phyloP scores from a whole-genome alignment of 2,113 vertebrate genomes.

The Melanerpes aurifrons region DNA sequence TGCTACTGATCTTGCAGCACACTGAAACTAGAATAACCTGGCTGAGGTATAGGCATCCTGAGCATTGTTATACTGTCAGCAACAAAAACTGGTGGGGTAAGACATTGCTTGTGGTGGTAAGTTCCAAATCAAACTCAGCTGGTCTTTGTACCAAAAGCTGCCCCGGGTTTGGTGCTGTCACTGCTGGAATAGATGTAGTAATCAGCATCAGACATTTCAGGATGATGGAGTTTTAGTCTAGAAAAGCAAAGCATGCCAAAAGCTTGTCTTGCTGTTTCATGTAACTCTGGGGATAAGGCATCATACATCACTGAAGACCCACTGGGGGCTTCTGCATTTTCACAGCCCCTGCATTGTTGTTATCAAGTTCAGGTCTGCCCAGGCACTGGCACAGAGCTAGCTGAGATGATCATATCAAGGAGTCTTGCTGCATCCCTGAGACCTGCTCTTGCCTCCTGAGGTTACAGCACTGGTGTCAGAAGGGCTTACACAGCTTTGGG shows the following conservation, averaged over 20 bases:
- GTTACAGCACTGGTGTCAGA: not conserved
- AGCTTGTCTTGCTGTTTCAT: not conserved
- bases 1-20: not conserved
- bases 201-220: not conserved
- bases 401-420: not conserved
- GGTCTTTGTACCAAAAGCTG: not conserved
- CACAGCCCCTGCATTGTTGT: too few relatives aligned
- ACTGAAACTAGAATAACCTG: not conserved
- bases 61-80: not conserved
- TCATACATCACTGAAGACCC: rapidly evolving
- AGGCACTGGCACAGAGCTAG: not conserved
- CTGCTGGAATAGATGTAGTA: not conserved
- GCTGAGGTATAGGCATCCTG: not conserved
- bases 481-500: not conserved
- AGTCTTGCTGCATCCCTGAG: not conserved
- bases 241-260: not conserved
- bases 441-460: not conserved
- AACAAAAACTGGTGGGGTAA: not conserved
- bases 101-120: not conserved
- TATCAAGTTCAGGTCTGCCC: not conserved
- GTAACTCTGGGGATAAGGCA: not conserved
- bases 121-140: not conserved
- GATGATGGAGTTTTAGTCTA: not conserved
- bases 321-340: not conserved
- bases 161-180: not conserved